Evolutionary conservation across 1,140 invertebrate species (phyloP).

Genomic region (Holcopasites calliopsidis): DNA sequence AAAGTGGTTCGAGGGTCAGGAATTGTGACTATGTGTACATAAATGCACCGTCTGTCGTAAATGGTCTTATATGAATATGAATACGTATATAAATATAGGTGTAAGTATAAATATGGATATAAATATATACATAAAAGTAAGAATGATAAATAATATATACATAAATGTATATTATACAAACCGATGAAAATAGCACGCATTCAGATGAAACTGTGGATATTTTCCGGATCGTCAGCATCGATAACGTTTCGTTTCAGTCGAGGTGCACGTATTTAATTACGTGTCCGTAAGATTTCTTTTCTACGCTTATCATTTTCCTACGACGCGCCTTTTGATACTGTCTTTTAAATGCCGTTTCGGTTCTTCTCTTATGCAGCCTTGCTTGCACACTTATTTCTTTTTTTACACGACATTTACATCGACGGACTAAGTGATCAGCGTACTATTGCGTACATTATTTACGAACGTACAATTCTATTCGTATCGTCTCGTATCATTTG

Average conservation of each 20-base stretch:
- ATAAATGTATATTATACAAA: constrained; percentile 65
- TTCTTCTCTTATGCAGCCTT: constrained; percentile 59
- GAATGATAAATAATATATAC: constrained; percentile 62
- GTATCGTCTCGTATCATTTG: constrained; percentile 40
- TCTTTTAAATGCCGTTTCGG: constrained; percentile 36
- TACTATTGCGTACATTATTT: constrained; percentile 24
- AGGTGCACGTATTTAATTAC: constrained; percentile 30
- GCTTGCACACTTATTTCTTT: constrained; percentile 42
- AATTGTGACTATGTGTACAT: constrained; percentile 77
- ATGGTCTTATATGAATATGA: constrained; percentile 72
- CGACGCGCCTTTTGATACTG: constrained; percentile 59
- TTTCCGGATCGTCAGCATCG: constrained; percentile 55
- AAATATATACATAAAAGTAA: constrained; percentile 57
- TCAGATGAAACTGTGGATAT: constrained; percentile 57
- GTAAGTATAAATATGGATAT: constrained; percentile 58
- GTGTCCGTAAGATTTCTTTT: constrained; percentile 39
- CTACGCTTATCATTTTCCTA: constrained; percentile 51
- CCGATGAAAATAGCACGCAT: constrained; percentile 57
- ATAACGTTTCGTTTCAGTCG: constrained; percentile 24
- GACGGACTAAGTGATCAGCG: constrained; percentile 21
- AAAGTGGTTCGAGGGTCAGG: constrained; percentile 68
- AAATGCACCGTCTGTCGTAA: constrained; percentile 76
- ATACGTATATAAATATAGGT: constrained; percentile 61
- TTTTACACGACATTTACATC: constrained; percentile 62
- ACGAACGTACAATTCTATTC: constrained; percentile 23